Evolutionary conservation across 2,888 invertebrate species (phyloP).

Genomic region (Loripinus fragilis): DNA sequence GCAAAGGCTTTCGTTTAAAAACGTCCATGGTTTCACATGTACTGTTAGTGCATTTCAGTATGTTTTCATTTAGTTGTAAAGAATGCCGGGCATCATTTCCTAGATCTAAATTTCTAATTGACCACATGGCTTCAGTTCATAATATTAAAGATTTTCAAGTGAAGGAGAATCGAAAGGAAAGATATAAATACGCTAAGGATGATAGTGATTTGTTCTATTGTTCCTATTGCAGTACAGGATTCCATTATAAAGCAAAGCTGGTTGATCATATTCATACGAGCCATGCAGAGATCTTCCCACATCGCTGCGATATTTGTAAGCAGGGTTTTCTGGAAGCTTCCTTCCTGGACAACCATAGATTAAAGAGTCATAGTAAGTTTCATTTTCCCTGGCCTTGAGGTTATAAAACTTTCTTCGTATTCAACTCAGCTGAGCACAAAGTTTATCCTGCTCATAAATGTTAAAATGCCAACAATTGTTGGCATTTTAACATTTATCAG

Average conservation of each 20-base stretch:
- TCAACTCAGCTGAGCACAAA: too few relatives aligned
- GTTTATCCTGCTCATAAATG: too few relatives aligned
- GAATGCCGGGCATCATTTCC: conserved; percentile 64
- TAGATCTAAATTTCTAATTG: conserved; percentile 58
- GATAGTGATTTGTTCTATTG: conserved; percentile 69
- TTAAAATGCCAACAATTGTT: too few relatives aligned
- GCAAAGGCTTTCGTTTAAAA: conserved; percentile 69
- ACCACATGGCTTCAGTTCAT: conserved; percentile 72
- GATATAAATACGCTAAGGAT: conserved; percentile 66
- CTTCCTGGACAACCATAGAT: conserved; percentile 65
- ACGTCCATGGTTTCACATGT: conserved; percentile 70
- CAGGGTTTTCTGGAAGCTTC: conserved; percentile 70
- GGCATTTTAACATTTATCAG: too few relatives aligned
- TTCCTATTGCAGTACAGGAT: conserved; percentile 66
- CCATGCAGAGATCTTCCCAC: conserved; percentile 70
- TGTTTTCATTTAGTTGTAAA: conserved; percentile 66
- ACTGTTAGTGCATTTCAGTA: conserved; percentile 68
- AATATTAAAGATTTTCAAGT: conserved; percentile 46
- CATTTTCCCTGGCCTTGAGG: too few relatives aligned
- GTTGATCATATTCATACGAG: conserved; percentile 72
- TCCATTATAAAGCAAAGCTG: conserved; percentile 66
- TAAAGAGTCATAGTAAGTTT: conserved; percentile 60
- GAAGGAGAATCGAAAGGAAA: conserved; percentile 36
- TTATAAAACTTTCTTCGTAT: too few relatives aligned
- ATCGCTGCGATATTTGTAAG: conserved; percentile 66